phyloP scores from a whole-genome alignment of 2,888 invertebrate genomes.

The Candidula unifasciata region DNA sequence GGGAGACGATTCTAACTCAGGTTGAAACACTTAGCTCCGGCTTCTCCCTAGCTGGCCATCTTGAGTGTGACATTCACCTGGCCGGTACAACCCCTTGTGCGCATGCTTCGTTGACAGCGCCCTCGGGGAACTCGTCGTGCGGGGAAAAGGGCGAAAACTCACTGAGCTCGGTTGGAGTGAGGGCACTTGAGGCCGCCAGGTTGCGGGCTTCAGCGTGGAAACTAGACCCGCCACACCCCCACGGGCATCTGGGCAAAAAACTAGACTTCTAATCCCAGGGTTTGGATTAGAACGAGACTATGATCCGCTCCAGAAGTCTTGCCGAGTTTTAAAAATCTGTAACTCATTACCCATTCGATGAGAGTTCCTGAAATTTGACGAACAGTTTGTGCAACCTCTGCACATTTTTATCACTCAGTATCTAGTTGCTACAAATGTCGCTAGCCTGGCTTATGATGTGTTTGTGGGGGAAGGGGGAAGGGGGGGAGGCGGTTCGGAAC shows the following conservation, averaged over 20 bases:
- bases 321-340: no score
- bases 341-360: no score
- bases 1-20: neutral
- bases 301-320: no score
- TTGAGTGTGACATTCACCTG: slow-evolving; percentile 46
- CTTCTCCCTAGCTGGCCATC: slow-evolving; percentile 5
- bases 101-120: slow-evolving; percentile 39
- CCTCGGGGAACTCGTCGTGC: slow-evolving; percentile 8
- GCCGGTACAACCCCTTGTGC: neutral
- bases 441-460: no score
- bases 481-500: no score
- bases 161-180: neutral
- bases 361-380: no score
- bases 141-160: slow-evolving; percentile 39
- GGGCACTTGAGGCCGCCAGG: slow-evolving; percentile 22
- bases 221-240: neutral
- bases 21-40: slow-evolving; percentile 35
- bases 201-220: slow-evolving; percentile 1
- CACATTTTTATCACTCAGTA: no score
- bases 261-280: neutral
- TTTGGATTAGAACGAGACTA: no score
- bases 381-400: no score
- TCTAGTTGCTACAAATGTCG: no score
- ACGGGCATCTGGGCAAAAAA: neutral
- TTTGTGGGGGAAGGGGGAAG: no score